phyloP scores from a whole-genome alignment of 2,888 invertebrate species.

The Epistrophella euchroma region DNA sequence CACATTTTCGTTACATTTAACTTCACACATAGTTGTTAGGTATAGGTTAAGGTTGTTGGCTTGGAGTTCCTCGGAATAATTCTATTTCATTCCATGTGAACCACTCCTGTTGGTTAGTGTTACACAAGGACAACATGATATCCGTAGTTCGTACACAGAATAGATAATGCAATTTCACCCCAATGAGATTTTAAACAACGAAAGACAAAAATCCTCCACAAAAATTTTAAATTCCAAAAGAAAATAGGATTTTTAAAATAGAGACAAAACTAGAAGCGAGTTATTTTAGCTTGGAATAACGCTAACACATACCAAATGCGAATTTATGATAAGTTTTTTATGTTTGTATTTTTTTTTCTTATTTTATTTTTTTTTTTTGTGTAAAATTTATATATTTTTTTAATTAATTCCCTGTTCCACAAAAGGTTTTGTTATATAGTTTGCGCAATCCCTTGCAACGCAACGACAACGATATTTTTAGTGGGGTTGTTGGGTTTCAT shows the following conservation, averaged over 20 bases:
- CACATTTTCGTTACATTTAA: conserved; percentile 23
- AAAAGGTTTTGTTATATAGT: conserved; percentile 20
- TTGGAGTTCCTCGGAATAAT: conserved; percentile 48
- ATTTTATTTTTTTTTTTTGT: conserved; percentile 22
- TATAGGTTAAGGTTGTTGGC: too few relatives aligned
- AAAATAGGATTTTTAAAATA: conserved; percentile 18
- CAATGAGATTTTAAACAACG: conserved; percentile 62
- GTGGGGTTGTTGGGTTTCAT: conserved; percentile 25
- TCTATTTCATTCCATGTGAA: conserved; percentile 50
- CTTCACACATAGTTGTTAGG: conserved; percentile 45
- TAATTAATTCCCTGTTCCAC: conserved; percentile 60
- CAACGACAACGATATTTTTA: conserved; percentile 15
- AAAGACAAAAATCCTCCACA: conserved; percentile 32
- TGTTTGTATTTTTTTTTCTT: conserved; percentile 24
- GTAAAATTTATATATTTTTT: conserved; percentile 40
- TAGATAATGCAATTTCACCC: conserved; percentile 66
- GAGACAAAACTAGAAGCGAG: background rate
- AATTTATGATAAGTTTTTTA: conserved; percentile 59
- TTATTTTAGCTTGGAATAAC: conserved; percentile 32
- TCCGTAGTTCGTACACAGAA: conserved; percentile 3
- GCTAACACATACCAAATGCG: conserved; percentile 11
- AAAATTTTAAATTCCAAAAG: conserved; percentile 18
- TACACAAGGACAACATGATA: conserved; percentile 43
- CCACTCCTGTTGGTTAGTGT: conserved; percentile 22
- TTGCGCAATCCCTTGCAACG: conserved; percentile 29